These are phyloP conservation scores for Pangasius mekongensis DNA, from an alignment of 2,797 vertebrate genomes.

Conservation along the genomic window DNA sequence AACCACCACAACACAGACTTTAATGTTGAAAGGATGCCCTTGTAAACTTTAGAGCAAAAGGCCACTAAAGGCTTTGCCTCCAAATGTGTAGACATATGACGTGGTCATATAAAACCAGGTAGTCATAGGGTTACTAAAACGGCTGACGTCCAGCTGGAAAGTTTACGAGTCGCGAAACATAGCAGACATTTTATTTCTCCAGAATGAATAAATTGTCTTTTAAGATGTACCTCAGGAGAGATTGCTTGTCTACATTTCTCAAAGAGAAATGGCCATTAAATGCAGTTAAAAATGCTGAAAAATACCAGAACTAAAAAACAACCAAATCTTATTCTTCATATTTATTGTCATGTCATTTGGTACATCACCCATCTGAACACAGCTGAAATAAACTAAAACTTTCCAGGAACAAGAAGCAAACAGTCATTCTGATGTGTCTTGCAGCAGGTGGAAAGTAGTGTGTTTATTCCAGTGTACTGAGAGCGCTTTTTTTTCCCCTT, in stretches of 20 bases:
- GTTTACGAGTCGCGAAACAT: conserved; percentile 72
- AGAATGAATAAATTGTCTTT: conserved; percentile 80
- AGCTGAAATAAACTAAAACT: conserved; percentile 54
- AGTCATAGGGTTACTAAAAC: conserved; percentile 68
- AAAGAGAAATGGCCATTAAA: conserved; percentile 62
- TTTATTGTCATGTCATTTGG: conserved; percentile 63
- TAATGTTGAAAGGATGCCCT: conserved; percentile 26
- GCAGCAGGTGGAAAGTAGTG: conserved; percentile 61
- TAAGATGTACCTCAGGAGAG: conserved; percentile 74
- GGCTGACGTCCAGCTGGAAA: conserved; percentile 64
- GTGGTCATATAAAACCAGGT: conserved; percentile 66
- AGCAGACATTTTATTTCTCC: conserved; percentile 79
- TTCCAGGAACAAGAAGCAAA: conserved; percentile 49
- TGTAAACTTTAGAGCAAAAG: conserved; percentile 17
- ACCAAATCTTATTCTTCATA: conserved; percentile 65
- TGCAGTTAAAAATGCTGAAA: conserved; percentile 59
- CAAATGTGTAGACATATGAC: conserved; percentile 21
- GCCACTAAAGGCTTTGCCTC: conserved; percentile 7
- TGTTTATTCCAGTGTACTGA: conserved; percentile 48
- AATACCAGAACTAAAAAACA: conserved; percentile 69
- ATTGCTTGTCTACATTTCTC: conserved; percentile 62
- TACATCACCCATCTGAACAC: conserved; percentile 61
- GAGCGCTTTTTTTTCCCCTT: conserved; percentile 1
- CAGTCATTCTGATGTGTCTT: conserved; percentile 52
- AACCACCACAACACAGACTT: conserved; percentile 20